phyloP scores from a whole-genome alignment of 1,140 invertebrate genomes.

The Bradysia coprophila region DNA sequence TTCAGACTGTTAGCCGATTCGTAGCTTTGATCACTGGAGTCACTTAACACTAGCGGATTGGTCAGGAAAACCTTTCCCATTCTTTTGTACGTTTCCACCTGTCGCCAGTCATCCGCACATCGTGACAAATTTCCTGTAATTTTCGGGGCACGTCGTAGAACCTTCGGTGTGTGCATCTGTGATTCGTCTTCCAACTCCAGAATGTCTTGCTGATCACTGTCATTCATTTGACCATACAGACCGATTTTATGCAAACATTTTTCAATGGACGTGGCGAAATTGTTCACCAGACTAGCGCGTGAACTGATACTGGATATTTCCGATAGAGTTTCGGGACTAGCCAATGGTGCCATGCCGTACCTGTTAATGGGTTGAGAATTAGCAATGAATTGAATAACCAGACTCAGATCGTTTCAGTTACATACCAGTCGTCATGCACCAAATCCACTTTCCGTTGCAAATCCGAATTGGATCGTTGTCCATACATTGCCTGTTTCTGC shows the following conservation, averaged over 20 bases:
- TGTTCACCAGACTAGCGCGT: constrained; percentile 25
- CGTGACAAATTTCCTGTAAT: constrained; percentile 41
- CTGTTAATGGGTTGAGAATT: too few relatives aligned
- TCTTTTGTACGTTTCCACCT: constrained; percentile 20
- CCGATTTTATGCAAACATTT: constrained; percentile 17
- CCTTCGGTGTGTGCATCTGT: constrained; percentile 27
- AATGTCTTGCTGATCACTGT: constrained; percentile 5
- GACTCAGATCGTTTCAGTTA: too few relatives aligned
- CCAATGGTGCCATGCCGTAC: constrained; percentile 57
- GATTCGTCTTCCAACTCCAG: constrained; percentile 11
- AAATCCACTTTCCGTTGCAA: constrained; percentile 29
- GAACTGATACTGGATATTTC: constrained; percentile 52
- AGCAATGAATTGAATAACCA: too few relatives aligned
- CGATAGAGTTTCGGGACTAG: constrained; percentile 68
- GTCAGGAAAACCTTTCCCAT: constrained; percentile 21
- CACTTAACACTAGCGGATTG: constrained; percentile 13
- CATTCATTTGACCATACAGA: constrained; percentile 9
- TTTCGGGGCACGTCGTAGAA: constrained; percentile 42
- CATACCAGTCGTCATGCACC: constrained; percentile 41
- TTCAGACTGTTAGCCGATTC: constrained; percentile 16
- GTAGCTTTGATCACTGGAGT: constrained; percentile 19
- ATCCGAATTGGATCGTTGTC: constrained; percentile 7
- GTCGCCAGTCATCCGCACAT: constrained; percentile 35
- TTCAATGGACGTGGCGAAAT: constrained; percentile 22
- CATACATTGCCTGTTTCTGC: constrained; percentile 4